Conservation (phyloP, 2,888 invertebrate species). For the Agriotes lineatus region DNA sequence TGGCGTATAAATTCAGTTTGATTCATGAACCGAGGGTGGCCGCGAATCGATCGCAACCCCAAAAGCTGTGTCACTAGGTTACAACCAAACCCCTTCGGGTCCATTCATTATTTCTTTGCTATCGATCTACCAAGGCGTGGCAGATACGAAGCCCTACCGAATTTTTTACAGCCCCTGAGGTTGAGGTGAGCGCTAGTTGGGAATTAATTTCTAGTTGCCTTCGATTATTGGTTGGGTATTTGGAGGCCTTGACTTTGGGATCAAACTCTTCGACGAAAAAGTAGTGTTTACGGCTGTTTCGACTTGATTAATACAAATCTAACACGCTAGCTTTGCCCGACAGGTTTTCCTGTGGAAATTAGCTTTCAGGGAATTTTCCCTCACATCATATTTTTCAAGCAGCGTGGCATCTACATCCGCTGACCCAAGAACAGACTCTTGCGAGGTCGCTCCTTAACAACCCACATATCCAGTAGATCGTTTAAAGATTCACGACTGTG, state of each 20-base stretch:
- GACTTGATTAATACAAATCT: background rate
- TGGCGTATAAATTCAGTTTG: conserved; percentile 18
- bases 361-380: too few relatives aligned
- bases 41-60: conserved; percentile 39
- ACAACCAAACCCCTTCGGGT: conserved; percentile 38
- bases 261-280: background rate
- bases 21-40: conserved; percentile 40
- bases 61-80: conserved; percentile 42
- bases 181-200: background rate
- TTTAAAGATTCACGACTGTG: too few relatives aligned
- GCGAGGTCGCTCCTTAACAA: too few relatives aligned
- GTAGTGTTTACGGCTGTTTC: conserved; percentile 1
- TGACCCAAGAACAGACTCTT: too few relatives aligned
- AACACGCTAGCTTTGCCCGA: background rate
- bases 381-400: too few relatives aligned
- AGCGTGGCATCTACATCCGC: too few relatives aligned
- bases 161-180: background rate
- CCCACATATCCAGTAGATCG: too few relatives aligned
- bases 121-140: conserved; percentile 16
- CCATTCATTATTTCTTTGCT: conserved; percentile 41
- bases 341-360: too few relatives aligned
- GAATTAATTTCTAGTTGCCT: background rate
- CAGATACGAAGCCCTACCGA: background rate
- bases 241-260: conserved; percentile 13
- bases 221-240: background rate